These are phyloP conservation scores for Drosophila lacicola DNA, from an alignment of 2,888 invertebrate species.

Conservation along the genomic window DNA sequence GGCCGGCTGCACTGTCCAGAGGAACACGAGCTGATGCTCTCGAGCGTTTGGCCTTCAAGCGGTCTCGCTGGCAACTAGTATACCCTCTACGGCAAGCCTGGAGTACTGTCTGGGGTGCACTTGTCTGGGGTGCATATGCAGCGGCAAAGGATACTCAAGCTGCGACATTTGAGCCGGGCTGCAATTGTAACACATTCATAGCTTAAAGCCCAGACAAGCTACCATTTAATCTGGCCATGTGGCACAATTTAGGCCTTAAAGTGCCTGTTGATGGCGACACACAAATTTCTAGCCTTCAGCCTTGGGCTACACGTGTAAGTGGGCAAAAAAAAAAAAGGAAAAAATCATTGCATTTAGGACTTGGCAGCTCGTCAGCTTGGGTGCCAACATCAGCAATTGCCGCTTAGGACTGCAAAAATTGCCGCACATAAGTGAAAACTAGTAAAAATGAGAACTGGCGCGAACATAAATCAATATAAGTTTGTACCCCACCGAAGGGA, in stretches of 20 bases:
- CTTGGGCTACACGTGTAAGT: constrained; percentile 58
- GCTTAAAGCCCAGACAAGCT: constrained; percentile 43
- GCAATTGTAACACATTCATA: constrained; percentile 23
- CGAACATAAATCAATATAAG: constrained; percentile 71
- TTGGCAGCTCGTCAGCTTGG: constrained; percentile 3
- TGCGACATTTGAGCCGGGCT: constrained; percentile 21
- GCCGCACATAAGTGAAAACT: constrained; percentile 44
- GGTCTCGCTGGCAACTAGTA: constrained; percentile 18
- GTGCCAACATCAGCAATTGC: constrained; percentile 16
- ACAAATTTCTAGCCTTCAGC: constrained; percentile 40
- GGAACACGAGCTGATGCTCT: constrained; percentile 31
- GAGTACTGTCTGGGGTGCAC: constrained; percentile 35
- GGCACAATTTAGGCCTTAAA: constrained; percentile 52
- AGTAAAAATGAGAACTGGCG: constrained; percentile 61
- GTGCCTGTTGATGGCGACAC: constrained; percentile 62
- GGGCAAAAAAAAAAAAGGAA: constrained; percentile 24
- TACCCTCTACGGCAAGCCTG: constrained; percentile 22
- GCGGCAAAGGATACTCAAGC: constrained; percentile 55
- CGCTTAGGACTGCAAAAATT: constrained; percentile 59
- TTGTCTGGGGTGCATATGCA: constrained; percentile 42
- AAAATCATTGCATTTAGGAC: constrained; percentile 54
- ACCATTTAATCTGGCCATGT: constrained; percentile 45
- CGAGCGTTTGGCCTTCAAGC: constrained; percentile 55
- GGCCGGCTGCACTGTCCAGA: background rate
- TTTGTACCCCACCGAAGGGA: background rate